phyloP scores from a whole-genome alignment of 1,140 invertebrate species.

The Sinella curviseta region DNA sequence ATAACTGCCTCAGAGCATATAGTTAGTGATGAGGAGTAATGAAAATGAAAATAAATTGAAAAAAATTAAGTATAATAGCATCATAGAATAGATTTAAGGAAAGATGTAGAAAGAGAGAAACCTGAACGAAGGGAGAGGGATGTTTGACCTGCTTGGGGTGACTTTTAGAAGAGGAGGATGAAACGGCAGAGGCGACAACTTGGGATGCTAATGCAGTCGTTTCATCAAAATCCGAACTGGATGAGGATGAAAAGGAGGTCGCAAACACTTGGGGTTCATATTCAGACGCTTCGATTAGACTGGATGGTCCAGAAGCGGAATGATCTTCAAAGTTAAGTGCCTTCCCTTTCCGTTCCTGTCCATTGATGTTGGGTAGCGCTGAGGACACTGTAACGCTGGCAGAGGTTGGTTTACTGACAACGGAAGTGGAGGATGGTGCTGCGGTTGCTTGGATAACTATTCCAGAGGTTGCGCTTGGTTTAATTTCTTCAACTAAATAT shows the following conservation, averaged over 20 bases:
- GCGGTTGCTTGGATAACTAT: not conserved
- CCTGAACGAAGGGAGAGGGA: conserved; percentile 11
- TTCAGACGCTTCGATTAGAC: conserved; percentile 42
- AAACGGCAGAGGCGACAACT: conserved; percentile 29
- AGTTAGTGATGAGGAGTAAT: not conserved
- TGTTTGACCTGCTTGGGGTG: conserved; percentile 25
- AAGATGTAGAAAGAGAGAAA: not conserved
- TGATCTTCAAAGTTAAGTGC: not conserved
- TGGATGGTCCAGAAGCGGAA: not conserved
- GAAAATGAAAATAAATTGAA: conserved; percentile 25
- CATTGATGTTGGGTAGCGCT: not conserved
- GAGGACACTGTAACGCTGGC: not conserved
- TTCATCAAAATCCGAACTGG: conserved; percentile 8
- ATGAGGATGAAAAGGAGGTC: not conserved
- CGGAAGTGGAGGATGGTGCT: not conserved
- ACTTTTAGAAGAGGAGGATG: not conserved
- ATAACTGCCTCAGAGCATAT: not conserved
- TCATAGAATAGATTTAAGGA: not conserved
- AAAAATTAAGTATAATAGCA: not conserved
- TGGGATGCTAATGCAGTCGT: not conserved
- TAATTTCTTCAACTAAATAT: not conserved
- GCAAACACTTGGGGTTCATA: conserved; percentile 42
- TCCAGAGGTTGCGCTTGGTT: not conserved
- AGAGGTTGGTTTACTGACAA: not conserved
- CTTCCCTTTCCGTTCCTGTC: not conserved